Base-by-base conservation (phyloP, 2,888 invertebrate species). In the Epinotia nisella region DNA sequence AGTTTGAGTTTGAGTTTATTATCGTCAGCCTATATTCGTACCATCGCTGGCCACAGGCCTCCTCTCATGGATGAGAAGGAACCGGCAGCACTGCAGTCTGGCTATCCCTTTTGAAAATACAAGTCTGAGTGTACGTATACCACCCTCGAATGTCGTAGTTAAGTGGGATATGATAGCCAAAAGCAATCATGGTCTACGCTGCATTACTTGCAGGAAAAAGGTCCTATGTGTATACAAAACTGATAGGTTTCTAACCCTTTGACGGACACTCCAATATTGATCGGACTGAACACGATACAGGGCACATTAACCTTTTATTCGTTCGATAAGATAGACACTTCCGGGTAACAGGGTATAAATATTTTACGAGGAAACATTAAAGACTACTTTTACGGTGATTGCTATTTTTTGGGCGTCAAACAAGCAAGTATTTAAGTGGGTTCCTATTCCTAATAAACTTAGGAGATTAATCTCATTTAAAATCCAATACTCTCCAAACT, bases 281-380 rank as follows among this genome's bases (percentile, higher is more conserved):
- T 39, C 61, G 45, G 39, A 45, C 7, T 17, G 39, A 21, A 64
- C 49, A 15, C 64, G 70, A 56, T 70, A 70, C 58, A 29, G 19
- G 35, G 9, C 70, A 64, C 70, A 70, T 70, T 70, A 70, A 64
- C 62, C 62, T 70, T 70, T 70, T 70, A 70, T 70, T 70, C 41
- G 45, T 35, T 11, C 49, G 70, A 70, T 70, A 70, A 70, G 70
- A 49, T 64, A 59, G 39, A 11, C 21, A 62, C 55, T 62, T 70
- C 55, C 62, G 41, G 56, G 49, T 56, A 64, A 64, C 70, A 70
- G 45, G 69, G 61, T 45, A 58, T 70, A 70, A 70, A 70, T 64
- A 70, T 70, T 70, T 70, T 64, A 70, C 45, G 29, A 29, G 29
- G 70, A 49, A 1, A 39, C 55, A 56, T 58, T 58, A 49, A 70